A percentile compares a stretch with the other conserved stretches of the same genome.
phyloP scores from a whole-genome alignment of 2,888 invertebrate genomes.

The Drosophila subquinaria region DNA sequence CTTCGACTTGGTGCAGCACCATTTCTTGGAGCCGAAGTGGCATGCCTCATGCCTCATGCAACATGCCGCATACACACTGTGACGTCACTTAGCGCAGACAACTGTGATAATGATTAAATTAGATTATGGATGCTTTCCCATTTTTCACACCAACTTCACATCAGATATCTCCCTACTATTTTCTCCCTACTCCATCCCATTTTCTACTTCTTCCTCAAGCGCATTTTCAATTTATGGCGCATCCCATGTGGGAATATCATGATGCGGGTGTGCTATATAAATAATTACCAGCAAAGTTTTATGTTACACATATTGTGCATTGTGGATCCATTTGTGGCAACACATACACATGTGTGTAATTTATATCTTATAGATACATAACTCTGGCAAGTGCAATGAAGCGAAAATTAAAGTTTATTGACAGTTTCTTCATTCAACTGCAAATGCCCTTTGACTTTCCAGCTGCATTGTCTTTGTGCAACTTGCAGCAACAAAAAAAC shows the following conservation, averaged over 20 bases:
- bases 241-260: constrained; percentile 69
- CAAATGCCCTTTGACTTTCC: constrained; percentile 64
- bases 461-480: constrained; percentile 52
- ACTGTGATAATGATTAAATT: constrained; percentile 84
- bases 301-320: constrained; percentile 59
- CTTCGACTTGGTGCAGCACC: neutral
- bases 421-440: constrained; percentile 64
- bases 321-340: constrained; percentile 37
- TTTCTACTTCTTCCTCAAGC: constrained; percentile 4
- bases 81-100: constrained; percentile 83
- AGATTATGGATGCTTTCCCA: constrained; percentile 80
- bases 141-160: constrained; percentile 70
- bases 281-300: constrained; percentile 78
- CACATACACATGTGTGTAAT: neutral
- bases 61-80: constrained; percentile 47
- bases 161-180: constrained; percentile 31
- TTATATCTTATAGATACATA: constrained; percentile 26
- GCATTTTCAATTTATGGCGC: constrained; percentile 67
- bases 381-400: constrained; percentile 69
- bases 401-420: constrained; percentile 73
- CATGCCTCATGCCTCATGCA: constrained; percentile 5
- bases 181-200: constrained; percentile 6
- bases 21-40: constrained; percentile 1
- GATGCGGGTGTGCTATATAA: constrained; percentile 76
- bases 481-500: neutral